A percentile compares a stretch with the other conserved stretches of the same genome.
Evolutionary conservation across 2,888 invertebrate genomes (phyloP).

Genomic region (Saturnia pavonia): DNA sequence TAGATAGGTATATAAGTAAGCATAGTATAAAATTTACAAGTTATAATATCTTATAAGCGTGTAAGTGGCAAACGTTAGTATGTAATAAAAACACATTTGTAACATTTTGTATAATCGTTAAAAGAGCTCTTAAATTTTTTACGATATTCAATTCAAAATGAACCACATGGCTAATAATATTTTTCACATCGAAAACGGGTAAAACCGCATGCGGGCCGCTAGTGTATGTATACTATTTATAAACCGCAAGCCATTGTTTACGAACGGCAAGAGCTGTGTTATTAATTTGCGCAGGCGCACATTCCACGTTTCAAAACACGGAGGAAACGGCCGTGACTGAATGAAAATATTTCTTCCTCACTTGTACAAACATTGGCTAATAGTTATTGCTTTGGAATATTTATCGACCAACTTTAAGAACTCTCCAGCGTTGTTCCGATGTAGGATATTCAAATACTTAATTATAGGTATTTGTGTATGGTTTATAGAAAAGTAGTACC

Average conservation of each 20-base stretch:
- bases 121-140: background rate
- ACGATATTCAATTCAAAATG: slow-evolving; percentile 1
- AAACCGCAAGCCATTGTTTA: slow-evolving; percentile 57
- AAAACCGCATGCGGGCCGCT: slow-evolving; percentile 13
- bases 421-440: background rate
- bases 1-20: too few species aligned
- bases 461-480: background rate
- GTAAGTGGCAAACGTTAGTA: background rate
- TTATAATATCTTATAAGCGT: background rate
- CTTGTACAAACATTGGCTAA: slow-evolving; percentile 34
- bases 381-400: slow-evolving; percentile 18
- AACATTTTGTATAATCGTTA: background rate
- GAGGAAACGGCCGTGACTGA: slow-evolving; percentile 47
- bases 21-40: background rate
- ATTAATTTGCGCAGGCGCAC: slow-evolving; percentile 47
- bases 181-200: slow-evolving; percentile 14
- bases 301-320: slow-evolving; percentile 61
- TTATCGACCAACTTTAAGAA: background rate
- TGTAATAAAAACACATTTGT: background rate
- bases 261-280: slow-evolving; percentile 37
- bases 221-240: slow-evolving; percentile 43
- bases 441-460: background rate
- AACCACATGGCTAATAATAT: slow-evolving; percentile 1
- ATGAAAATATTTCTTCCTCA: slow-evolving; percentile 62
- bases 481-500: background rate